phyloP scores from a whole-genome alignment of 2,113 vertebrate species.

The Echinops telfairi region DNA sequence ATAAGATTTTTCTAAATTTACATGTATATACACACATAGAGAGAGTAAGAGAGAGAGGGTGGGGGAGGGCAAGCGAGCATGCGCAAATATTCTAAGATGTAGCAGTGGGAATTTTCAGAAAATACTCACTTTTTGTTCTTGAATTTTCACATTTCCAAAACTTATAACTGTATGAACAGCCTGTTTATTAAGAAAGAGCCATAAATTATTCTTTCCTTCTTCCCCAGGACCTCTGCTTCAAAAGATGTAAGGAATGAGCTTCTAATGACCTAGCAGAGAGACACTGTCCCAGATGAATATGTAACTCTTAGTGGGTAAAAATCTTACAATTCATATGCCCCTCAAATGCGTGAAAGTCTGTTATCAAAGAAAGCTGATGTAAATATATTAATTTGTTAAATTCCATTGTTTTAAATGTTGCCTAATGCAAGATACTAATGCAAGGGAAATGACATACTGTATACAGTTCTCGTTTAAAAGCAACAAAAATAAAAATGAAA shows the following conservation, averaged over 20 bases:
- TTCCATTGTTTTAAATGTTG: background rate
- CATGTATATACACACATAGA: background rate
- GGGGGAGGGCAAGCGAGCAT: background rate
- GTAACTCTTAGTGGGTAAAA: background rate
- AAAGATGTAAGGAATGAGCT: background rate
- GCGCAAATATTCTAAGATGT: background rate
- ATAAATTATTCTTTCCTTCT: background rate
- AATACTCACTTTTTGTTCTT: background rate
- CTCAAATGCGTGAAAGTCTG: background rate
- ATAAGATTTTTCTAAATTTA: background rate
- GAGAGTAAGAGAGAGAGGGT: too few relatives aligned
- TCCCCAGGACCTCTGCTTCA: conserved; percentile 6
- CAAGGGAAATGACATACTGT: background rate
- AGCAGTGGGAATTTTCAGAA: background rate
- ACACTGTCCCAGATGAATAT: background rate
- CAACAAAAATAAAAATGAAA: background rate
- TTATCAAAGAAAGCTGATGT: background rate
- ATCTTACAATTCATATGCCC: background rate
- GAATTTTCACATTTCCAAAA: background rate
- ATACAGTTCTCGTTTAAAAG: background rate
- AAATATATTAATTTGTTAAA: conserved; percentile 7
- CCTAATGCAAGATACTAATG: background rate
- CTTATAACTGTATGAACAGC: background rate
- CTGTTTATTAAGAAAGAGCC: background rate
- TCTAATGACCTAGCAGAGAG: background rate